Conservation (phyloP, 2,113 vertebrate genomes). For the Leucosticte australis region DNA sequence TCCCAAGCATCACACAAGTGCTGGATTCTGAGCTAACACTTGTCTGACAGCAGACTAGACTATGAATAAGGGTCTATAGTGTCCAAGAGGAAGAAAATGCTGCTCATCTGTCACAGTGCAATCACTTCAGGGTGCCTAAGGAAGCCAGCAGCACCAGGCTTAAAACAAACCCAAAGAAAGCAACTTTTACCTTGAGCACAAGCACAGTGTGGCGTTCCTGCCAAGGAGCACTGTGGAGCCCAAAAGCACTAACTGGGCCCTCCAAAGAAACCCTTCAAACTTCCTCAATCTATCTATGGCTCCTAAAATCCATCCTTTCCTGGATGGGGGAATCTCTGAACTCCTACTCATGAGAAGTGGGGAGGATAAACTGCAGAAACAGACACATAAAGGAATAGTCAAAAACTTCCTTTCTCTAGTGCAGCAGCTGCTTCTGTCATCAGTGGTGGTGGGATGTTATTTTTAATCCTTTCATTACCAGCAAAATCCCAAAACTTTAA, state of each 20-base stretch:
- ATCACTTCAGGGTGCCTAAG: background rate
- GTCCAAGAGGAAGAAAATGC: background rate
- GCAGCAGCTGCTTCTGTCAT: background rate
- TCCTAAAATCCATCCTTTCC: background rate
- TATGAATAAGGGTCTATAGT: background rate
- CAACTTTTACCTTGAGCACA: background rate
- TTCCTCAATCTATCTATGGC: background rate
- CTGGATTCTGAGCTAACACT: background rate
- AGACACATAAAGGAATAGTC: background rate
- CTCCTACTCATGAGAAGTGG: background rate
- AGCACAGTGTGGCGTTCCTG: background rate
- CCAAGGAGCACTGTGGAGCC: background rate
- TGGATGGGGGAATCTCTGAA: background rate
- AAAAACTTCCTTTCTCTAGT: background rate
- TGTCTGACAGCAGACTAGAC: background rate
- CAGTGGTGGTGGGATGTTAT: background rate
- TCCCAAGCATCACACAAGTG: background rate
- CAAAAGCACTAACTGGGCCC: background rate
- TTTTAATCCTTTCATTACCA: background rate
- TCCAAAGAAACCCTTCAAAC: background rate
- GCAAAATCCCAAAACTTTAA: background rate
- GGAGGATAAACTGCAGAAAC: background rate
- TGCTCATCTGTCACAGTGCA: background rate
- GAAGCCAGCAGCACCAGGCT: background rate
- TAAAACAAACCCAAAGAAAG: background rate